Evolutionary conservation across 2,113 vertebrate genomes (phyloP).

Genomic region (Proterorhinus semilunaris): DNA sequence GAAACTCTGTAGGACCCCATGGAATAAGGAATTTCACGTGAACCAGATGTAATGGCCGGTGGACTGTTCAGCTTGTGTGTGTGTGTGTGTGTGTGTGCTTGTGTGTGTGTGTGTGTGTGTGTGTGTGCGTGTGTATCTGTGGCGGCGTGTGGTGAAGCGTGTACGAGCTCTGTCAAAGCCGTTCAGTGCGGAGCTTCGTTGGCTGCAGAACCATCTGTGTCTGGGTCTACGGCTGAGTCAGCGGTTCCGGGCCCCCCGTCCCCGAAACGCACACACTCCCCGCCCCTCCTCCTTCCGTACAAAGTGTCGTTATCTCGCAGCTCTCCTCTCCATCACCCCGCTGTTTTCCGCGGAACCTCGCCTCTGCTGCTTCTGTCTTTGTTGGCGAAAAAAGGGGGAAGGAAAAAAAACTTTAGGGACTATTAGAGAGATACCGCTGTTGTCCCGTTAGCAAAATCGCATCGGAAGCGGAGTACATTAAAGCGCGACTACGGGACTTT

Average conservation of each 20-base stretch:
- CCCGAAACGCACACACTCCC: background rate
- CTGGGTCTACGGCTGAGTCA: conserved; percentile 37
- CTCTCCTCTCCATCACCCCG: conserved; percentile 42
- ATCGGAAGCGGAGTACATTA: conserved; percentile 24
- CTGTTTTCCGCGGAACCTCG: conserved; percentile 36
- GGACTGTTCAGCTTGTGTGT: too few species aligned
- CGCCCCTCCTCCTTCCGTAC: conserved; percentile 33
- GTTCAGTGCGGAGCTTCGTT: conserved; percentile 6
- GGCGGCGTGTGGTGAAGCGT: background rate
- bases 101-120: too few species aligned
- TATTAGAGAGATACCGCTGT: background rate
- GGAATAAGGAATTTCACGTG: too few species aligned
- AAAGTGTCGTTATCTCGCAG: conserved; percentile 40
- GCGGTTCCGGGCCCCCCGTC: conserved; percentile 33
- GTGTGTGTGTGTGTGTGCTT: too few species aligned
- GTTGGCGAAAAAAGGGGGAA: too few species aligned
- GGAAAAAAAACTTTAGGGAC: background rate
- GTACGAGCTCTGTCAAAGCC: background rate
- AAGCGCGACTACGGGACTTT: conserved; percentile 18
- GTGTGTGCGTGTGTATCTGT: too few species aligned
- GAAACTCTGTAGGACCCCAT: too few species aligned
- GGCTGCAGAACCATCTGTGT: conserved; percentile 48
- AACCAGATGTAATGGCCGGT: too few species aligned
- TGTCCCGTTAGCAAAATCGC: background rate
- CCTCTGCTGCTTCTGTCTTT: conserved; percentile 19